Evolutionary conservation across 2,888 invertebrate species (phyloP), one percentile per base, ranked within the genome.

Genomic region (Microctonus brassicae): DNA sequence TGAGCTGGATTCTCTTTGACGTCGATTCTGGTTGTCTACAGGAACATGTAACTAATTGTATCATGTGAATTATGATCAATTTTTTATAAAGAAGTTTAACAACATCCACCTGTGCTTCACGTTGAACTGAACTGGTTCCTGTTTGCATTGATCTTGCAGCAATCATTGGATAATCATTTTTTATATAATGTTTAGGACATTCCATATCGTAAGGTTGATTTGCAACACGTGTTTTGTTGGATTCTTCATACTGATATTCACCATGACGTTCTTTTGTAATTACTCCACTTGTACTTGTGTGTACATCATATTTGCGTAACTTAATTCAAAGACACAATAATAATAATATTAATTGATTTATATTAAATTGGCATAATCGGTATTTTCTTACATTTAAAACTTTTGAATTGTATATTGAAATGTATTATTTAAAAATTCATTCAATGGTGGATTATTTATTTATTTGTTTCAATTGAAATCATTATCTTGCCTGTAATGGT

Each of bases 281-380:
- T 29, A 7, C 73, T 77, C 29, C 58, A 61, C 84, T 85, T 17
- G 83, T 64, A 68, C 85, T 85, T 34, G 84, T 85, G 47, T 77
- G 77, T 33, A 78, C 62, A 58, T 81, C 76, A 42, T 72, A 73
- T 67, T 72, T 76, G 52, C 74, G 74, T n/a, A 64, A 13, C 55
- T 76, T 64, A 0, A 55, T 20, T 20, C 1, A 7, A 17, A 47
- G 9, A 1, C 6, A 20, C n/a, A n/a, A n/a, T n/a, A n/a, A n/a
- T n/a, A n/a, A n/a, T n/a, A n/a, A n/a, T n/a, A n/a, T n/a, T n/a
- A n/a, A n/a, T n/a, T n/a, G n/a, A n/a, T n/a, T n/a, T n/a, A 13
- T n/a, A 39, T 39, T 4, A n/a, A 39, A 39, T 39, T n/a, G 3
- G n/a, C 6, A 39, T 13, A 0, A 11, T n/a, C n/a, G n/a, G n/a